These are phyloP conservation scores for Stramonita haemastoma DNA, from an alignment of 2,888 invertebrate species.

Conservation along the genomic window DNA sequence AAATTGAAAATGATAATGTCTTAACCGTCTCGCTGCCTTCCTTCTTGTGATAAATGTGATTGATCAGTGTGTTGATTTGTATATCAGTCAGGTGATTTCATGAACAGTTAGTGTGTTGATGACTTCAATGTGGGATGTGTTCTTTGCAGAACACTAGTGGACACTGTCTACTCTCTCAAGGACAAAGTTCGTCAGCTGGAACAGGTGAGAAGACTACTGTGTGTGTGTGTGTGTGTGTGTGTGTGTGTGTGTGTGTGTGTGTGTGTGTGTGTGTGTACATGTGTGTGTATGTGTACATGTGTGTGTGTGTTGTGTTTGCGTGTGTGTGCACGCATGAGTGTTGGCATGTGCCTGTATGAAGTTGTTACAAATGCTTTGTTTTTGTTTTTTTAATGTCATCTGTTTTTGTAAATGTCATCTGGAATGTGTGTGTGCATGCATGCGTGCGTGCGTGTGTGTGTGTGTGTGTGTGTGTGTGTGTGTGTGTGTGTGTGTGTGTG, in stretches of 20 bases:
- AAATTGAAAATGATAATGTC: too few species aligned
- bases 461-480: too few species aligned
- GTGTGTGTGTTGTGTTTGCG: background rate
- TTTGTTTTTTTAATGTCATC: too few species aligned
- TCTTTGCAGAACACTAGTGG: slow-evolving; percentile 83
- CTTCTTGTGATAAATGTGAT: too few species aligned
- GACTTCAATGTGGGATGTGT: background rate
- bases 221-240: background rate
- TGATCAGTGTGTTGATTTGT: too few species aligned
- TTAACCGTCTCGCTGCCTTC: too few species aligned
- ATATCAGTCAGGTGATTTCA: too few species aligned
- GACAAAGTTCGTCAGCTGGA: slow-evolving; percentile 85
- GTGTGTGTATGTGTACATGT: background rate
- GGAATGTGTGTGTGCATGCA: background rate
- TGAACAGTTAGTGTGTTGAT: too few species aligned
- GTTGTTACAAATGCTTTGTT: too few species aligned
- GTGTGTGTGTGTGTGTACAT: background rate
- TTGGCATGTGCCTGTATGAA: background rate
- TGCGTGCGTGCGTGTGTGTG: background rate
- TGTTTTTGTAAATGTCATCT: background rate
- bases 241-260: too few species aligned
- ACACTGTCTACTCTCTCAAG: slow-evolving; percentile 87
- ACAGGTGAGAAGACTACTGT: slow-evolving; percentile 78
- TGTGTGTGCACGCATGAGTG: background rate
- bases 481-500: too few species aligned